A percentile compares a stretch with the other conserved stretches of the same genome.
Conservation (phyloP, 1,140 invertebrate genomes). For the Akabosia matsudoensis region DNA sequence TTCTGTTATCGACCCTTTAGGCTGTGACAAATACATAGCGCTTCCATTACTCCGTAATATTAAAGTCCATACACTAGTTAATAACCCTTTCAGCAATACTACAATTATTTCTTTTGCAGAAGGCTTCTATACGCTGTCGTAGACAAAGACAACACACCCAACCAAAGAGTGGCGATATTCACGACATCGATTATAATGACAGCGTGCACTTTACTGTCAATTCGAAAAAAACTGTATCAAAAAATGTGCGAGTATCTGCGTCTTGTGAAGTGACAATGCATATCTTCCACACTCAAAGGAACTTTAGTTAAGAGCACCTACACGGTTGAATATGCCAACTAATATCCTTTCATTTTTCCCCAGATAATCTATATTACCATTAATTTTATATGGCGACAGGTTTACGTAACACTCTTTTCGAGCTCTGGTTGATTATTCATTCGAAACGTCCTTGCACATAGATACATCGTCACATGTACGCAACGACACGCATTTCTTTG, state of each 20-base stretch:
- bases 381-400: not conserved
- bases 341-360: not conserved
- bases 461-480: not conserved
- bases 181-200: not conserved
- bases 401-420: not conserved
- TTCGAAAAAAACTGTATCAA: not conserved
- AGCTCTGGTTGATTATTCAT: not conserved
- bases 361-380: not conserved
- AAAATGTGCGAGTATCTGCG: not conserved
- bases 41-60: not conserved
- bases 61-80: not conserved
- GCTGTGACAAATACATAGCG: not conserved
- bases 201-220: not conserved
- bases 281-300: too few relatives aligned
- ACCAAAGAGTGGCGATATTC: not conserved
- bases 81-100: not conserved
- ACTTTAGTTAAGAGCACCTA: too few relatives aligned
- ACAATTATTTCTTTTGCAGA: not conserved
- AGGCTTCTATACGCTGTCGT: not conserved
- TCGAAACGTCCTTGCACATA: not conserved
- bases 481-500: not conserved
- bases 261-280: too few relatives aligned
- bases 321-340: not conserved
- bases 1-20: not conserved
- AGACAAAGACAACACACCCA: constrained; percentile 6